phyloP scores from a whole-genome alignment of 1,140 invertebrate species.

The Hydropsyche tenuis region DNA sequence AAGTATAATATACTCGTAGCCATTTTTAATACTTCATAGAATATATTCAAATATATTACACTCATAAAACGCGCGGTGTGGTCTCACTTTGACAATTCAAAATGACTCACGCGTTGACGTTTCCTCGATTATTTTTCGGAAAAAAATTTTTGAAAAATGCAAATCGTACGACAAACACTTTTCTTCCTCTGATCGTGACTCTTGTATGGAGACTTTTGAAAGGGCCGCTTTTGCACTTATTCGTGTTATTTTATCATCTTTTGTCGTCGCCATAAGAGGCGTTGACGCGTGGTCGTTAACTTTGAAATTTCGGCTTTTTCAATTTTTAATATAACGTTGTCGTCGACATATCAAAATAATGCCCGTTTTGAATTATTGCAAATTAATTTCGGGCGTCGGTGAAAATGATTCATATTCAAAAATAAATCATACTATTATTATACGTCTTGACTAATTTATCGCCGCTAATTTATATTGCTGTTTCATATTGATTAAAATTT shows the following conservation, averaged over 20 bases:
- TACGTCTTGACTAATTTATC: no score
- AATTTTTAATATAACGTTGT: no score
- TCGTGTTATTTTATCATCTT: not conserved
- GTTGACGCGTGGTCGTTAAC: constrained; percentile 1
- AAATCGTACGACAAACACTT: not conserved
- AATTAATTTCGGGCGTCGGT: no score
- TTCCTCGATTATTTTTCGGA: not conserved
- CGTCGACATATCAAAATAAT: no score
- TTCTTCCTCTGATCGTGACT: not conserved
- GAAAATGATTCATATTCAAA: not conserved
- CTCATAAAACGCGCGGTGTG: constrained; percentile 3
- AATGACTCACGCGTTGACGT: constrained; percentile 21
- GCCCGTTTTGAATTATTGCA: no score
- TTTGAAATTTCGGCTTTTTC: no score
- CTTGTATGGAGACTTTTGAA: not conserved
- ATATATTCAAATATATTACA: no score
- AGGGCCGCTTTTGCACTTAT: not conserved
- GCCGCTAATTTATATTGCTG: no score
- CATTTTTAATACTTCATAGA: no score
- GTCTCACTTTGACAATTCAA: constrained; percentile 28
- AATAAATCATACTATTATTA: not conserved
- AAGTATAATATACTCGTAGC: no score
- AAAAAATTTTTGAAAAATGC: not conserved
- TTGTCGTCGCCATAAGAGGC: not conserved
- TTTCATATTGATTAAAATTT: no score